A percentile compares a stretch with the other conserved stretches of the same genome.
These are phyloP conservation scores for Mythimna ferrago DNA, from an alignment of 2,888 invertebrate genomes.

Conservation along the genomic window DNA sequence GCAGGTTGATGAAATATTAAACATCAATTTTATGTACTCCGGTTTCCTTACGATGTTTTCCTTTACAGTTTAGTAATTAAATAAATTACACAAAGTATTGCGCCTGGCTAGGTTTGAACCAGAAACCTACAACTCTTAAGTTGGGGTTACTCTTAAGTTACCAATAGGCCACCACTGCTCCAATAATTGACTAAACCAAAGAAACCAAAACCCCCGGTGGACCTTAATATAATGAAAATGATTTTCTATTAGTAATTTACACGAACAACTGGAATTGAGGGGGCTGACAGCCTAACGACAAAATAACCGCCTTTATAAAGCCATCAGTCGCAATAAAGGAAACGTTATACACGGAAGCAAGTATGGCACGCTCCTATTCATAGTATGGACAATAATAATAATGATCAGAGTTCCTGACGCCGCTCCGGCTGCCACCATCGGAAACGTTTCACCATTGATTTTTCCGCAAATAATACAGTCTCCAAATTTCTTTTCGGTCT, in stretches of 20 bases:
- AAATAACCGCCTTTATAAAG: slow-evolving; percentile 86
- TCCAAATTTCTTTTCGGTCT: slow-evolving; percentile 74
- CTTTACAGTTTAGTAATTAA: too few species aligned
- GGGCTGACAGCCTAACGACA: slow-evolving; percentile 75
- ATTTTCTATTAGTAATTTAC: slow-evolving; percentile 56
- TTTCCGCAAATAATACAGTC: slow-evolving; percentile 88
- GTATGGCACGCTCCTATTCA: slow-evolving; percentile 80
- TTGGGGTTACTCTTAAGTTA: too few species aligned
- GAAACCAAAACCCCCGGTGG: not conserved
- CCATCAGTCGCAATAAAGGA: slow-evolving; percentile 80
- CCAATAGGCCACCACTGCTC: too few species aligned
- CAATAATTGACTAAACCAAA: not conserved
- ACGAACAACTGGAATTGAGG: slow-evolving; percentile 72
- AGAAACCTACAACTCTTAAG: too few species aligned
- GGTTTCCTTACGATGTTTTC: too few species aligned
- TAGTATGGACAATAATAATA: slow-evolving; percentile 85
- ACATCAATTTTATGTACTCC: too few species aligned
- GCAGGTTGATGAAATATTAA: too few species aligned
- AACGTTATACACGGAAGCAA: slow-evolving; percentile 78
- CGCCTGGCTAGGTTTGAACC: too few species aligned
- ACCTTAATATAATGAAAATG: slow-evolving; percentile 26
- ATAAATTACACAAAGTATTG: too few species aligned
- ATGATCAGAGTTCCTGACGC: slow-evolving; percentile 86
- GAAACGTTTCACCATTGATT: slow-evolving; percentile 88
- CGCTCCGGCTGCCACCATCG: slow-evolving; percentile 79